Evolutionary conservation across 2,888 invertebrate genomes (phyloP).

Genomic region (Cenopis cana): DNA sequence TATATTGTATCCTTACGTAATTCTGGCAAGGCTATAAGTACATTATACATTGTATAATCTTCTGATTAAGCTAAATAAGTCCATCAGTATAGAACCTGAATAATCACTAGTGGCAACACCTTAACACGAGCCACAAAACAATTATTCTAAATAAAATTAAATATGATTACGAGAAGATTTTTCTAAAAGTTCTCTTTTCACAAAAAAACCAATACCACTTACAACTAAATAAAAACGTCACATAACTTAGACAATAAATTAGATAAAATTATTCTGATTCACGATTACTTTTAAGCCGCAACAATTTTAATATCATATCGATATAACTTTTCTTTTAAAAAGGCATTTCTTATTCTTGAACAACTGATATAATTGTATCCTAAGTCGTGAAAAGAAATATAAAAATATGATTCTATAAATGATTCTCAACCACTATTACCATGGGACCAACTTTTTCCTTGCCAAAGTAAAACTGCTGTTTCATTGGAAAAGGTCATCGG

Average conservation of each 20-base stretch:
- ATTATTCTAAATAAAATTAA: constrained; percentile 58
- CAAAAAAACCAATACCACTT: constrained; percentile 64
- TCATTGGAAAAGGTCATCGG: no score
- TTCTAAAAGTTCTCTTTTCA: constrained; percentile 64
- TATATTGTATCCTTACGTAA: no score
- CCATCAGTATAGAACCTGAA: not conserved
- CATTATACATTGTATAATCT: not conserved
- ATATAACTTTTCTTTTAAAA: constrained; percentile 69
- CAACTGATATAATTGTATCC: constrained; percentile 48
- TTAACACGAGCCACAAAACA: constrained; percentile 57
- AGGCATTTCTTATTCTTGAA: constrained; percentile 61
- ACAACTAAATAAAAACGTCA: constrained; percentile 69
- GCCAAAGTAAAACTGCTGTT: no score
- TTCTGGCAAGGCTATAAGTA: no score
- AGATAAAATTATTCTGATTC: constrained; percentile 65
- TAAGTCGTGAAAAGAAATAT: no score
- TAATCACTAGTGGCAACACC: constrained; percentile 51
- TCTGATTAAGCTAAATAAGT: not conserved
- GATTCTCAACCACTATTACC: no score
- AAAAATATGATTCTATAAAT: no score
- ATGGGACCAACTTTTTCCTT: no score
- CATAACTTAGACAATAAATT: constrained; percentile 78
- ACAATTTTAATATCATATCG: constrained; percentile 81
- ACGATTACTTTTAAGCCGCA: constrained; percentile 73
- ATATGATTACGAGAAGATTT: constrained; percentile 59